Percentiles rank a stretch among this genome's conserved stretches.
phyloP scores from a whole-genome alignment of 1,140 invertebrate species.

The Amphibalanus amphitrite region DNA sequence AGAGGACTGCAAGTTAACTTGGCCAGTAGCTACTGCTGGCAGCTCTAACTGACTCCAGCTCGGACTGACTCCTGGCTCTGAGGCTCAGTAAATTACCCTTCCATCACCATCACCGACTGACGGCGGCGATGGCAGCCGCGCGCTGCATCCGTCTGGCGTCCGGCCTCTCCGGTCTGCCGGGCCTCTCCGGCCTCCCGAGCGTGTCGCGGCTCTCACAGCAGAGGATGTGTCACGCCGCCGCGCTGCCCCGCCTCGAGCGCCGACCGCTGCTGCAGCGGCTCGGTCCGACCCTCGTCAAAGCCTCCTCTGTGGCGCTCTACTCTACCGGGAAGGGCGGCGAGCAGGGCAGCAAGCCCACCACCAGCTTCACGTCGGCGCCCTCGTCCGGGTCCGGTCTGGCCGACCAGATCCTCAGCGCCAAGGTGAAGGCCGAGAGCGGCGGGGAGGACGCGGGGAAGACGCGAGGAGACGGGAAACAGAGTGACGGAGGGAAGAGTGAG shows the following conservation, averaged over 20 bases:
- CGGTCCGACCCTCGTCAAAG: background rate
- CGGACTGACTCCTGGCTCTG: no score
- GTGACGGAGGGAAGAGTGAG: slow-evolving; percentile 11
- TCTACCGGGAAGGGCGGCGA: background rate
- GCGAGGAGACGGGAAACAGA: slow-evolving; percentile 10
- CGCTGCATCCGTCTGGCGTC: background rate
- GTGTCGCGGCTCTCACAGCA: background rate
- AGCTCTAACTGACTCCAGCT: no score
- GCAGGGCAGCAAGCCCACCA: background rate
- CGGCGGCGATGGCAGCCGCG: background rate
- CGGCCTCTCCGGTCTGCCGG: background rate
- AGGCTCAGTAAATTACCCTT: no score
- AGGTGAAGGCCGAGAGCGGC: slow-evolving; percentile 14
- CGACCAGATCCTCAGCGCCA: slow-evolving; percentile 17
- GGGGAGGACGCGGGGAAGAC: slow-evolving; percentile 28
- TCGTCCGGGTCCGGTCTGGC: slow-evolving; percentile 14
- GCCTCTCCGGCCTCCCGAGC: background rate
- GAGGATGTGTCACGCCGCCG: background rate
- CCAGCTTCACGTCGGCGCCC: background rate
- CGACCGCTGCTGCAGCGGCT: background rate
- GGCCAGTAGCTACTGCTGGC: no score
- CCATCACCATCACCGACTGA: no score
- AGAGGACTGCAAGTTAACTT: no score
- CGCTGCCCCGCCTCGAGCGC: background rate
- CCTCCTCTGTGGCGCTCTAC: background rate